Evolutionary conservation across 35 echinoderm and acorn worm species (phyloP).

Genomic region (Heliocidaris erythrogramma): DNA sequence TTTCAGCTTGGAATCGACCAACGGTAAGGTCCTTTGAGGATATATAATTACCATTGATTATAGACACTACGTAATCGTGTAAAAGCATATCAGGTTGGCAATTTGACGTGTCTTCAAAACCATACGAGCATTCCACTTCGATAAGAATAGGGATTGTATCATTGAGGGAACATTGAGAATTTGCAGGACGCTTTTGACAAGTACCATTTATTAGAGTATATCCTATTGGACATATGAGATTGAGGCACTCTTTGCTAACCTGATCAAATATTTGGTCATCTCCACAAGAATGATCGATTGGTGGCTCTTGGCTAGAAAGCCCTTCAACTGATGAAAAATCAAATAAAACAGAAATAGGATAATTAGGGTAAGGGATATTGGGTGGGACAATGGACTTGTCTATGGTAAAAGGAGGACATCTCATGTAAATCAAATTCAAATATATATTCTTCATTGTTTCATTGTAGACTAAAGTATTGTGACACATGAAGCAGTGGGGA

Average conservation of each 20-base stretch:
- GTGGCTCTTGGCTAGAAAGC: not conserved
- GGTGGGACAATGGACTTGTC: not conserved
- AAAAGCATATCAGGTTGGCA: not conserved
- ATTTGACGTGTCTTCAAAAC: not conserved
- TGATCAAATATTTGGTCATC: not conserved
- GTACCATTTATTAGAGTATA: not conserved
- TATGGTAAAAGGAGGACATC: not conserved
- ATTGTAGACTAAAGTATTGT: not conserved
- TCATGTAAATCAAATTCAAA: constrained; percentile 20
- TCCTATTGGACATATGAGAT: not conserved
- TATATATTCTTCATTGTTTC: not conserved
- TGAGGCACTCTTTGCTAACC: not conserved
- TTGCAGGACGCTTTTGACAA: not conserved
- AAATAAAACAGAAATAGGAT: constrained; percentile 15
- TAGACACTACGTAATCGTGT: not conserved
- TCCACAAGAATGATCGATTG: not conserved
- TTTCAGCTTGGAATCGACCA: not conserved
- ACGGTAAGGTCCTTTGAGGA: not conserved
- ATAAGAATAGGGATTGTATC: not conserved
- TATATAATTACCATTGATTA: not conserved
- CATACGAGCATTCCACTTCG: not conserved
- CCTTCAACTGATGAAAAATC: not conserved
- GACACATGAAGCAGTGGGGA: not conserved
- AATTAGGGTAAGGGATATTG: not conserved
- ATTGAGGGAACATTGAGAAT: too few species aligned